Conservation (phyloP, 2,797 vertebrate species). For the Nannoperca australis region DNA sequence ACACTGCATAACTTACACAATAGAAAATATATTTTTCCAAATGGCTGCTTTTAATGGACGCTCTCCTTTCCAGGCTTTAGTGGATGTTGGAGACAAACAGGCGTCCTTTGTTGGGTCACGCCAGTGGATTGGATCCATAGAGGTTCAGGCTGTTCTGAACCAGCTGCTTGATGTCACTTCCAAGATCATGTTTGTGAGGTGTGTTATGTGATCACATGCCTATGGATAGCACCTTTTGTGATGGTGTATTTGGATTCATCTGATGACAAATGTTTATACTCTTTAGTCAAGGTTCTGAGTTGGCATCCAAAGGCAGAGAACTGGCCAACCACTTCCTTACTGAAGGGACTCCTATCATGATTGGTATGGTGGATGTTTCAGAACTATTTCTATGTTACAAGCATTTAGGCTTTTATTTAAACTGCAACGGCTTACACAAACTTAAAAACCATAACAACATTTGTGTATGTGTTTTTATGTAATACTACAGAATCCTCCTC, state of each 20-base stretch:
- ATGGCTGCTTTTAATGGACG: background rate
- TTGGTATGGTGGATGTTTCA: conserved; percentile 85
- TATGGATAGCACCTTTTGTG: background rate
- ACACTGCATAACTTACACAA: background rate
- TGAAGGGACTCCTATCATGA: conserved; percentile 96
- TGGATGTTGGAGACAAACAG: conserved; percentile 94
- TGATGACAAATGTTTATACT: conserved; percentile 22
- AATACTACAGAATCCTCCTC: background rate
- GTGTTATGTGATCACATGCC: conserved; percentile 13
- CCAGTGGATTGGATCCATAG: conserved; percentile 98
- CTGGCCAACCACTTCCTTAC: conserved; percentile 93
- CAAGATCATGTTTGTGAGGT: conserved; percentile 97
- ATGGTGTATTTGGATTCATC: conserved; percentile 3
- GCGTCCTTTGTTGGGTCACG: conserved; percentile 90
- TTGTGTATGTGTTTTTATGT: background rate
- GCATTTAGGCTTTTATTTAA: background rate
- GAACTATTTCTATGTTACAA: background rate
- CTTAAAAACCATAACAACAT: background rate
- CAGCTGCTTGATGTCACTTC: conserved; percentile 93
- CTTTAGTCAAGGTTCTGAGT: conserved; percentile 91
- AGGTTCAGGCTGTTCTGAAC: conserved; percentile 92
- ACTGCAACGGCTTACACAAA: background rate
- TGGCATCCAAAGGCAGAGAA: conserved; percentile 92
- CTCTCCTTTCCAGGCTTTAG: conserved; percentile 87
- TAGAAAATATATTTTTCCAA: background rate